Conservation (phyloP, 1,140 invertebrate species). For the Drosophila azteca region DNA sequence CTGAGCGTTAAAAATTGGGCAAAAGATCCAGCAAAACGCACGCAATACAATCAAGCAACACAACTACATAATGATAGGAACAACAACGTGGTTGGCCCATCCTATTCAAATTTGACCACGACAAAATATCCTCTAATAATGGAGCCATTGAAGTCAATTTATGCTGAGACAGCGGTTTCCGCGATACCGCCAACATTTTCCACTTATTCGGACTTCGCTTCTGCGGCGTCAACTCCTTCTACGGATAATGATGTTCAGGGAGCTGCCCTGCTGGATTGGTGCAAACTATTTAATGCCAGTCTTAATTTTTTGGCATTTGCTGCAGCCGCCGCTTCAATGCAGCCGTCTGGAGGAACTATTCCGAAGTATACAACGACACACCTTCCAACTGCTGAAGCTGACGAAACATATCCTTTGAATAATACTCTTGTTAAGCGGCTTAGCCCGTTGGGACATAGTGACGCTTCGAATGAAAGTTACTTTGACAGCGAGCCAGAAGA, state of each 20-base stretch:
- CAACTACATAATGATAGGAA: conserved; percentile 67
- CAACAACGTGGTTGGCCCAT: conserved; percentile 67
- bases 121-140: conserved; percentile 75
- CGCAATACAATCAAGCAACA: conserved; percentile 31
- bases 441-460: conserved; percentile 75
- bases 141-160: conserved; percentile 14
- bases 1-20: conserved; percentile 84
- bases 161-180: conserved; percentile 21
- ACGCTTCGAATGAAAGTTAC: conserved; percentile 75
- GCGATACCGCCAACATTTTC: conserved; percentile 40
- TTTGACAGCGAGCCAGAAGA: conserved; percentile 80
- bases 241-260: conserved; percentile 74
- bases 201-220: conserved; percentile 28
- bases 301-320: conserved; percentile 75
- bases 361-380: conserved; percentile 14
- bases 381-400: conserved; percentile 31
- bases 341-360: conserved; percentile 37
- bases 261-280: conserved; percentile 88
- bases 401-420: conserved; percentile 85
- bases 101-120: conserved; percentile 37
- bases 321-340: conserved; percentile 69
- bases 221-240: conserved; percentile 56
- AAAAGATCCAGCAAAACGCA: conserved; percentile 77
- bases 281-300: conserved; percentile 87
- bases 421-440: conserved; percentile 81